A percentile compares a stretch with the other conserved stretches of the same genome.
These are phyloP conservation scores for Platalea minor DNA, from an alignment of 2,797 vertebrate genomes.

Conservation along the genomic window DNA sequence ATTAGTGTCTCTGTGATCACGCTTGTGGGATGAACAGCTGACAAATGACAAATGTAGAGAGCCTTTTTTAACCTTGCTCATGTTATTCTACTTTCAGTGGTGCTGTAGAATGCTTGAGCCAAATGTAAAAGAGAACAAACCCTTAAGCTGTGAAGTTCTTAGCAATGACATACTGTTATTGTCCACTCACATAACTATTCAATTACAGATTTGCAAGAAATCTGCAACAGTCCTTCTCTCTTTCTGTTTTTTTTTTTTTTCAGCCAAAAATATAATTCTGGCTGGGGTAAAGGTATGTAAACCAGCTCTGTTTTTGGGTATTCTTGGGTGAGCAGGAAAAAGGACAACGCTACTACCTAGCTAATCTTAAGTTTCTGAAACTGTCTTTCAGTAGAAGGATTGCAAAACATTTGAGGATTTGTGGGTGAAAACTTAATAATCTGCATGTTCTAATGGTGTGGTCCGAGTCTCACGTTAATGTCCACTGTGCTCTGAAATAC, in stretches of 20 bases:
- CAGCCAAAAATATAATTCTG: conserved; percentile 97
- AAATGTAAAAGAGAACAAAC: neutral
- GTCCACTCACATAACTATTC: neutral
- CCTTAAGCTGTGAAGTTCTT: neutral
- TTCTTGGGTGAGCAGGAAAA: neutral
- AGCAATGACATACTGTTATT: neutral
- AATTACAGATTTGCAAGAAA: neutral
- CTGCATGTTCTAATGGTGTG: neutral
- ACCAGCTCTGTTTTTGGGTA: neutral
- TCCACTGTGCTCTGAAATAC: neutral
- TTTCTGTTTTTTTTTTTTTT: conserved; percentile 5
- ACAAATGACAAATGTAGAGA: neutral
- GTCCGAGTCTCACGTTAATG: neutral
- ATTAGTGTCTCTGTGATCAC: neutral
- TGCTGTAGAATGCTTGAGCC: neutral
- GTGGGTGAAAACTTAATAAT: neutral
- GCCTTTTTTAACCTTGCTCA: neutral
- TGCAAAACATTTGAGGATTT: neutral
- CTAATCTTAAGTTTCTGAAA: neutral
- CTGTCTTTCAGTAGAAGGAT: neutral
- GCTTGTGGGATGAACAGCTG: neutral
- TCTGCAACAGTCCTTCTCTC: neutral
- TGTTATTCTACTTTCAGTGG: neutral
- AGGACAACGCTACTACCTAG: neutral
- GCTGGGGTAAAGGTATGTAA: conserved; percentile 93